Percentiles rank a stretch among this genome's conserved stretches.
Evolutionary conservation across 2,113 vertebrate species (phyloP).

Genomic region (Pipra filicauda): DNA sequence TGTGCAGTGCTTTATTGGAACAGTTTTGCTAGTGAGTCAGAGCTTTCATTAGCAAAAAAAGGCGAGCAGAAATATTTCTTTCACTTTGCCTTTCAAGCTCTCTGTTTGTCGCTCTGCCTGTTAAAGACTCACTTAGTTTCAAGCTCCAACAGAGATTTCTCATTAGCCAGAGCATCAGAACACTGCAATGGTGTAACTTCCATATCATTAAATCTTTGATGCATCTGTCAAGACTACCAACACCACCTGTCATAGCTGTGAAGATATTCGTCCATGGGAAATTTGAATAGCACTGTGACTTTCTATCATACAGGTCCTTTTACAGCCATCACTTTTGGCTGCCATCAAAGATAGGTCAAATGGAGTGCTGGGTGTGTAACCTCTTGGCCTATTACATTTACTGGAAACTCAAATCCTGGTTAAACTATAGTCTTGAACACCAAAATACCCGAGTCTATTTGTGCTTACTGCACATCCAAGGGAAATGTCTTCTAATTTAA

Average conservation of each 20-base stretch:
- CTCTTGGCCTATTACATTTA: neutral
- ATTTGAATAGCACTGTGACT: neutral
- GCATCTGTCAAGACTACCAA: neutral
- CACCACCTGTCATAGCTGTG: constrained; percentile 23
- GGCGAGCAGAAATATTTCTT: neutral
- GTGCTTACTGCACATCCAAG: neutral
- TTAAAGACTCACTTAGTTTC: constrained; percentile 34
- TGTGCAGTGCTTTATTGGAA: neutral
- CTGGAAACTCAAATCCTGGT: neutral
- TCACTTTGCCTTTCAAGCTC: constrained; percentile 18
- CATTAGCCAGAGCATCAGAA: neutral
- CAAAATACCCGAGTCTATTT: neutral
- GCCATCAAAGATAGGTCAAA: neutral
- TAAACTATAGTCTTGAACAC: neutral
- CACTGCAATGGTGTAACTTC: constrained; percentile 8
- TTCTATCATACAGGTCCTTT: neutral
- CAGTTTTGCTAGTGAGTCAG: neutral
- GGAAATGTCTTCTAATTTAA: neutral
- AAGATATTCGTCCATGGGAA: neutral
- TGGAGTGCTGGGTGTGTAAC: neutral
- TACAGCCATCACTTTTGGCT: neutral
- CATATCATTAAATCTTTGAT: constrained; percentile 52
- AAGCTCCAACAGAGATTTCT: constrained; percentile 45
- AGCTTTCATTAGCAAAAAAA: neutral
- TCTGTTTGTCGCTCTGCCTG: constrained; percentile 31